Conservation (phyloP, 2,797 vertebrate genomes). For the Trachops cirrhosus region DNA sequence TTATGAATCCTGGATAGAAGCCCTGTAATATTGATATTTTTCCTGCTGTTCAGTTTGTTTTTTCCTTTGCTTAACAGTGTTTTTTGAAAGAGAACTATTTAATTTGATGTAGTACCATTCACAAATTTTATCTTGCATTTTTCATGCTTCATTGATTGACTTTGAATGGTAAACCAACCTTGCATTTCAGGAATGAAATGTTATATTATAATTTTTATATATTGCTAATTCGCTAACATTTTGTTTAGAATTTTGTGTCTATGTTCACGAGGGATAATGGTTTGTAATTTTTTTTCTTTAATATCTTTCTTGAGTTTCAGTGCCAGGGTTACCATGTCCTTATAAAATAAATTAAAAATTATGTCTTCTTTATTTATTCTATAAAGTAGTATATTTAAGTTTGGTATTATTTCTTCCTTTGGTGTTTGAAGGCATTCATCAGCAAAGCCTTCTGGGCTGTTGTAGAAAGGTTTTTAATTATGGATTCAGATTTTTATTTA, state of each 20-base stretch:
- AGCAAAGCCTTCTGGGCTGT: constrained; percentile 6
- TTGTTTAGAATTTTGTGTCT: background rate
- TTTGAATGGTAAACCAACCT: background rate
- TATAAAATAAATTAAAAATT: background rate
- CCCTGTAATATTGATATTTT: background rate
- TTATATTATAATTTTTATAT: background rate
- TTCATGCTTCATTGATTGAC: background rate
- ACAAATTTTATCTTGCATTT: background rate
- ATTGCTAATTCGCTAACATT: background rate
- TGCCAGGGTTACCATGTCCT: background rate
- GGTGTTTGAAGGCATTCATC: background rate
- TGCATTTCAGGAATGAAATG: background rate
- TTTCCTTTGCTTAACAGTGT: background rate
- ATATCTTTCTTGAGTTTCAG: background rate
- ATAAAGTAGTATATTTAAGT: background rate
- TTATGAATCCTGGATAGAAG: background rate
- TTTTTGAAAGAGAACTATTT: constrained; percentile 9
- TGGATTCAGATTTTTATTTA: background rate
- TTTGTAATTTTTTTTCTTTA: constrained; percentile 6
- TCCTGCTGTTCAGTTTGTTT: background rate
- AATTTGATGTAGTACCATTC: background rate
- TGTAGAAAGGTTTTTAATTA: background rate
- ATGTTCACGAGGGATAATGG: background rate
- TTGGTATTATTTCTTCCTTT: background rate
- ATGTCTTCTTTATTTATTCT: background rate